Evolutionary conservation across 2,797 vertebrate genomes (phyloP).

Genomic region (Sebastes steindachneri): DNA sequence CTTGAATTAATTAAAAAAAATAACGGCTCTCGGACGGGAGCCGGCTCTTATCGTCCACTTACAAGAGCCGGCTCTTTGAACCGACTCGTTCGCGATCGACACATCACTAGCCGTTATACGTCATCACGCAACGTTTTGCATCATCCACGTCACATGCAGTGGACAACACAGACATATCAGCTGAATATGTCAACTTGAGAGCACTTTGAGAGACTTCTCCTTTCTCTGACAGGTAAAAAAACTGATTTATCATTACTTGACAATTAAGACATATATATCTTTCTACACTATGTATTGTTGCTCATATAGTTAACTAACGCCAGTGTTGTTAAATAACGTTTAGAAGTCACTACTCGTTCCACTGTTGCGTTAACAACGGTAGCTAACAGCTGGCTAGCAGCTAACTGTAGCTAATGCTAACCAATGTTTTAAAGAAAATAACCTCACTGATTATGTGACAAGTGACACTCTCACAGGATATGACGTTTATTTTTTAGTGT

Average conservation of each 20-base stretch:
- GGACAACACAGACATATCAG: neutral
- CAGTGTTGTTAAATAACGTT: neutral
- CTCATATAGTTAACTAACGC: neutral
- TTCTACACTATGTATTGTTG: accelerated
- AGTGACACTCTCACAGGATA: neutral
- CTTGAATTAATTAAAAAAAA: no score
- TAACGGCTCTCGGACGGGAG: no score
- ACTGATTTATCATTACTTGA: accelerated
- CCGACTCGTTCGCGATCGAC: no score
- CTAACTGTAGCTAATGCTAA: conserved; percentile 4
- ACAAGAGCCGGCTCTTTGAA: no score
- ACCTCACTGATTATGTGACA: neutral
- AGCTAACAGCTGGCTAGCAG: conserved; percentile 15
- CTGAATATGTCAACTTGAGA: conserved; percentile 20
- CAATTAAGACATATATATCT: accelerated
- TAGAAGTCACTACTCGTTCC: conserved; percentile 12
- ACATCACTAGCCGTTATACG: no score
- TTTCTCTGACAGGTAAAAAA: conserved; percentile 51
- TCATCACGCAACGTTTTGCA: neutral
- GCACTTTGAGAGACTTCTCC: neutral
- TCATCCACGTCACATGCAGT: conserved; percentile 37
- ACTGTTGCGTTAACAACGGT: neutral
- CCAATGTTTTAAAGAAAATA: neutral
- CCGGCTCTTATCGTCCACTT: no score
- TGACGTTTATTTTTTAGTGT: no score